phyloP scores from a whole-genome alignment of 1,140 invertebrate species.

The Danaus plexippus region DNA sequence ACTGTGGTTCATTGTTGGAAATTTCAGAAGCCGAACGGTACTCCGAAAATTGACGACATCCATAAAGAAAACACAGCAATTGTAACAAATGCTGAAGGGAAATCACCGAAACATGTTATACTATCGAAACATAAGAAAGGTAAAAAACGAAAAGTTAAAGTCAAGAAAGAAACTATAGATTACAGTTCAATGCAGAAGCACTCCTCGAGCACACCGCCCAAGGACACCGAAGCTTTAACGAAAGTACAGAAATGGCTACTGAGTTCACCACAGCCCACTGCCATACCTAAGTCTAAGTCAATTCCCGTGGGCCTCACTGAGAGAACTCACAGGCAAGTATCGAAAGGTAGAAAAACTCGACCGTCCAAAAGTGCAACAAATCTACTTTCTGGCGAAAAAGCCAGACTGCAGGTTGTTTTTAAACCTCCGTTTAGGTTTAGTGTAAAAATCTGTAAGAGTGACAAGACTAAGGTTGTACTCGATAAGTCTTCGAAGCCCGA shows the following conservation, averaged over 20 bases:
- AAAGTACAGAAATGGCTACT: constrained; percentile 89
- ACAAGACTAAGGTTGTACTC: constrained; percentile 68
- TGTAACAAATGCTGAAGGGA: constrained; percentile 60
- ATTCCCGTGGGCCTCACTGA: constrained; percentile 77
- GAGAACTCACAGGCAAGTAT: constrained; percentile 50
- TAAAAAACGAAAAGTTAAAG: constrained; percentile 59
- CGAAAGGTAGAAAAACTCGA: constrained; percentile 59
- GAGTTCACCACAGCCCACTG: constrained; percentile 75
- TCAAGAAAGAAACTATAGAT: constrained; percentile 83
- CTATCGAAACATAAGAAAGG: constrained; percentile 67
- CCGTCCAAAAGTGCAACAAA: constrained; percentile 70
- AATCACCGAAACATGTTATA: constrained; percentile 62
- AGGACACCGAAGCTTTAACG: constrained; percentile 79
- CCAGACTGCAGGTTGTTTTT: constrained; percentile 84
- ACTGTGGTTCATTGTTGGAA: constrained; percentile 11
- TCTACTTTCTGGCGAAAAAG: constrained; percentile 73
- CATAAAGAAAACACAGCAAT: constrained; percentile 53
- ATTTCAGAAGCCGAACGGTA: constrained; percentile 53
- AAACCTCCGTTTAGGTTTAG: constrained; percentile 89
- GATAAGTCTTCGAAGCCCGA: constrained; percentile 67
- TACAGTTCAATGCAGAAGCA: constrained; percentile 80
- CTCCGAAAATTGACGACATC: constrained; percentile 46
- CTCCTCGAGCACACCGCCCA: constrained; percentile 42
- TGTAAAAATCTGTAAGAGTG: constrained; percentile 81
- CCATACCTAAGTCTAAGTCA: constrained; percentile 80